Evolutionary conservation across 2,797 vertebrate species (phyloP), one percentile per base, ranked within the genome.

Genomic region (Alauda arvensis): DNA sequence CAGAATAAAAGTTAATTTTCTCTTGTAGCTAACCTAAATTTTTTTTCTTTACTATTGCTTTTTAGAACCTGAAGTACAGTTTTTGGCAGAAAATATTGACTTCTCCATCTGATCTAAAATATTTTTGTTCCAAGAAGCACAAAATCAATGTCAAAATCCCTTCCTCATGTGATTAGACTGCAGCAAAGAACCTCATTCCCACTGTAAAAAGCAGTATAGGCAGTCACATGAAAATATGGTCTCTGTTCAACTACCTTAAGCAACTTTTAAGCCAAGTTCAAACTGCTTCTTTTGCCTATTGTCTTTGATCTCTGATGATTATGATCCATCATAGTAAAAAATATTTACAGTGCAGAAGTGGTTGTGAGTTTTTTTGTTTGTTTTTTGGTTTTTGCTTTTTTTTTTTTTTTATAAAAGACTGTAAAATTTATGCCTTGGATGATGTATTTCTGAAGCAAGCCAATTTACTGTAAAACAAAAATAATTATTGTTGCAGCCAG

Each of bases 291-390:
- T 69, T 91, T 37, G 31, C 42, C 4, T 89, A 9, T 52, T 49
- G 8, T 29, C 48, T 88, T 51, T 80, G 66, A 66, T 17, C 4
- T 61, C 5, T 45, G 56, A 17, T 31, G 33, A 19, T 28, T 5
- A 18, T 43, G 26, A 87, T 52, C 12, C 34, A 71, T 80, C 52
- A 39, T 4, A 52, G 13, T 37, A 37, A 76, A 76, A 71, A 71
- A 39, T 40, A 34, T 26, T 66, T 65, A 39, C 4, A 63, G 21
- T 33, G 17, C 1, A 53, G 40, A 86, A 87, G 59, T 11, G 3
- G 5, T 8, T 29, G 29, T 37, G 5, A 2, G 1, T 0, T 2
- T 14, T 52, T 62, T 55, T 76, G 4, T 37, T 37, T 37, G 34
- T 8, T 37, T 37, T 37, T 37, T 37, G 37, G 37, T 37, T 37